Conservation (phyloP, 2,113 vertebrate genomes). For the Aspidoscelis tigris region DNA sequence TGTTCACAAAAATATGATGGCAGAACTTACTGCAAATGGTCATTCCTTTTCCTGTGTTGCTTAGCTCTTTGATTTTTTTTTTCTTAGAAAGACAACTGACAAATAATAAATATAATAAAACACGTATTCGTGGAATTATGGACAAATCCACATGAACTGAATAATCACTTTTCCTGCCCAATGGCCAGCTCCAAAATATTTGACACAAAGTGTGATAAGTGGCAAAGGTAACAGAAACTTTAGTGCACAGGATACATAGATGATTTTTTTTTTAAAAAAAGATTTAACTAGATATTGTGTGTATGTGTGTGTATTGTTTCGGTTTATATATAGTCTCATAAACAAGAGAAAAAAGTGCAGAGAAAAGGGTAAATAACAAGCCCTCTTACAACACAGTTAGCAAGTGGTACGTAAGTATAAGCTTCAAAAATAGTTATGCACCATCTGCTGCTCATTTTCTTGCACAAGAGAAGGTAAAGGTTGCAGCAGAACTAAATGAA, state of each 20-base stretch:
- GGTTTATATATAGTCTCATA: neutral
- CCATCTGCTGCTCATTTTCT: constrained; percentile 75
- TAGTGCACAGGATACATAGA: no score
- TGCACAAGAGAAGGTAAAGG: constrained; percentile 69
- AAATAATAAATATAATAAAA: no score
- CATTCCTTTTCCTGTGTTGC: no score
- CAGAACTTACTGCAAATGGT: neutral
- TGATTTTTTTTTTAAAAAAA: no score
- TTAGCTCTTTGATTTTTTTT: no score
- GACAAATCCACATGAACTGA: no score
- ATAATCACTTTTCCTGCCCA: no score
- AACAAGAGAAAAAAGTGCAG: constrained; percentile 29
- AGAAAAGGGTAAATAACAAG: constrained; percentile 62
- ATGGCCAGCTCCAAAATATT: no score
- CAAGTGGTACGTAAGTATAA: constrained; percentile 72
- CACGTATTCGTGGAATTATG: no score
- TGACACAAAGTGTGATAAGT: no score
- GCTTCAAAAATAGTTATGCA: constrained; percentile 74
- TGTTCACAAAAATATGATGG: neutral
- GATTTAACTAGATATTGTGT: neutral
- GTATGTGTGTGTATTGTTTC: neutral
- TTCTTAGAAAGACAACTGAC: no score
- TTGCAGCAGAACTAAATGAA: constrained; percentile 63
- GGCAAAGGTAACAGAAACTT: no score
- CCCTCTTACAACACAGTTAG: constrained; percentile 72